Evolutionary conservation across 2,797 vertebrate species (phyloP).

Genomic region (Acrocephalus scirpaceus): DNA sequence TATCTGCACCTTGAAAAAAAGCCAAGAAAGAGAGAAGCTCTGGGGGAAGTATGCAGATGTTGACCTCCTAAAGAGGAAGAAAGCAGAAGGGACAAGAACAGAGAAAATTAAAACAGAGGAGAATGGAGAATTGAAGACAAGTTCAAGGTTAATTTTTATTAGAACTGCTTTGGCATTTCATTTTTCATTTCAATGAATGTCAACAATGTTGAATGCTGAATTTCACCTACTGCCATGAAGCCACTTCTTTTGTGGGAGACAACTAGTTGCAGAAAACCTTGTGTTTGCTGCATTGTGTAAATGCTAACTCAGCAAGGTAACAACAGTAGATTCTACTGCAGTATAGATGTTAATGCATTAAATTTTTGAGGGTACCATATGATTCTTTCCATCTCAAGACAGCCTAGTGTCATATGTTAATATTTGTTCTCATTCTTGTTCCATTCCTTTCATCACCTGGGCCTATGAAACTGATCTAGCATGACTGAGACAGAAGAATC

Average conservation of each 20-base stretch:
- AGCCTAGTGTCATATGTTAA: background rate
- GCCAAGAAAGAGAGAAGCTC: background rate
- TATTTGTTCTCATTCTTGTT: background rate
- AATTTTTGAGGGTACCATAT: background rate
- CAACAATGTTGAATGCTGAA: background rate
- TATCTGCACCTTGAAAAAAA: background rate
- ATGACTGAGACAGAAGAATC: background rate
- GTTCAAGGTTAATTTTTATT: background rate
- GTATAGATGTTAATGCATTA: background rate
- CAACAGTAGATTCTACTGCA: background rate
- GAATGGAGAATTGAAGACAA: background rate
- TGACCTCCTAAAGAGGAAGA: background rate
- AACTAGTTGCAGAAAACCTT: background rate
- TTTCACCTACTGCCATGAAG: background rate
- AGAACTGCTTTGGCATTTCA: background rate
- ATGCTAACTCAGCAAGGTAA: background rate
- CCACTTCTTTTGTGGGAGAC: rapidly evolving
- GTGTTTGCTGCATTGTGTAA: background rate
- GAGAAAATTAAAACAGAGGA: background rate
- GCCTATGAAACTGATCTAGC: background rate
- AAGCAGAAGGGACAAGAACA: background rate
- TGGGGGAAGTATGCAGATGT: background rate
- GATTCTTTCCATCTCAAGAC: background rate
- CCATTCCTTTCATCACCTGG: background rate
- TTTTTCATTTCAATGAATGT: background rate